Conservation (phyloP, 2,797 vertebrate genomes). For the Acrossocheilus wenchowensis region DNA sequence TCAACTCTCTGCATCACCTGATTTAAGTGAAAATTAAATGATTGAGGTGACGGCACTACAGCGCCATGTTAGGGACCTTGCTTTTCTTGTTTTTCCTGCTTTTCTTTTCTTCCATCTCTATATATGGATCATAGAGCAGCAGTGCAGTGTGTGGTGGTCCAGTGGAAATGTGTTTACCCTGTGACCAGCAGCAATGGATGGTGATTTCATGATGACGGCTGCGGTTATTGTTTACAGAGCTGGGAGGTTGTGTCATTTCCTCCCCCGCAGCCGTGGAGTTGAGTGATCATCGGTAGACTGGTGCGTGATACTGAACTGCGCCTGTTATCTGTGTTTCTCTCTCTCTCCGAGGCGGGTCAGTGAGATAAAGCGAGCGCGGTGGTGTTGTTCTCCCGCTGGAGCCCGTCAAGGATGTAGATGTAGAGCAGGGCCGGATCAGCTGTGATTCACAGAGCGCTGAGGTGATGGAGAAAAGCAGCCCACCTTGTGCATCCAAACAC, state of each 20-base stretch:
- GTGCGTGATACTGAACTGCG: background rate
- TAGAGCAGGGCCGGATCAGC: background rate
- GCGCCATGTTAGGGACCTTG: background rate
- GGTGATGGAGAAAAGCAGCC: background rate
- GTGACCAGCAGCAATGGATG: background rate
- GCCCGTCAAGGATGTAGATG: background rate
- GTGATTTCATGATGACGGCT: background rate
- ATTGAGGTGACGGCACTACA: background rate
- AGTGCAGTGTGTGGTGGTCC: background rate
- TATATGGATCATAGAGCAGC: background rate
- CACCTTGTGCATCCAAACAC: background rate
- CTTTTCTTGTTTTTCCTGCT: background rate
- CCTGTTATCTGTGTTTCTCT: conserved; percentile 12
- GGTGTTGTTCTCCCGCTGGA: background rate
- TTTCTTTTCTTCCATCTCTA: background rate
- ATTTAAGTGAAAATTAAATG: background rate
- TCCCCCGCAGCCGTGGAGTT: background rate
- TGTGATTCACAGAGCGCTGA: background rate
- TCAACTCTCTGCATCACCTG: background rate
- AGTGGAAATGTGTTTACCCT: background rate
- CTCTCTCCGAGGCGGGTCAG: background rate
- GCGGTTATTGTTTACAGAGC: conserved; percentile 25
- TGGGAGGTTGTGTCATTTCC: conserved; percentile 12
- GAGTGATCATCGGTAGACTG: background rate
- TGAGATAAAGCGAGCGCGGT: background rate